Base-by-base conservation (phyloP, 2,113 vertebrate species). In the Zapornia atra region DNA sequence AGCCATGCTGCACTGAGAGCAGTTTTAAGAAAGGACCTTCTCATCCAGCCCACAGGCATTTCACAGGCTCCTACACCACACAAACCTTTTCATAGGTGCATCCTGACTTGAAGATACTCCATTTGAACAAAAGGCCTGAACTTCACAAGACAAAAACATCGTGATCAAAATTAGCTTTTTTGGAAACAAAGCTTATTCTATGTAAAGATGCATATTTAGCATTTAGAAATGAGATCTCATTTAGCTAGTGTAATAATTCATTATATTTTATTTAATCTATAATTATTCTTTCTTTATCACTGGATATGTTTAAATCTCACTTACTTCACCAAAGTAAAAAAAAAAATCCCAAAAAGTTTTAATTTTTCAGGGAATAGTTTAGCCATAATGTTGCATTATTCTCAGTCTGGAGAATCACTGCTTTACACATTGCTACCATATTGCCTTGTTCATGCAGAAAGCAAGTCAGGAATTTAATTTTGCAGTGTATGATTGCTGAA, bases 1-100 rank as follows among this genome's bases (percentile, higher is more conserved):
- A 0, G 5, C 50, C 1, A 0, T 20, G 46, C 28, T 33, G 19
- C 31, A 7, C 0, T 14, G 53, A 33, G 59, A 22, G 44, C 15
- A 9, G 0, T 51, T 83, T 56, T 25, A 29, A 46, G 68, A 36
- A 64, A 60, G 16, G 25, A 46, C 19, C 15, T 68, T 19, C 44
- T 60, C 33, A 34, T 28, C 28, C 72, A 46, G 16, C 59, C 44
- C 15, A 13, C 44, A 33, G 34, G 34, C 31, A 18, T 69, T 69
- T 86, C 33, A 48, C 10, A 51, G 17, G 10, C n/a, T 46, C 34
- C 34, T 44, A 29, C 7, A 15, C 33, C 12, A 8, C 2, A 15
- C 34, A 72, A 54, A 33, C 13, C 31, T 72, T 69, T 33, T 54
- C 21, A 10, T 3, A 46, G 42, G 5, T 53, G 29, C 25, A 6